phyloP scores from a whole-genome alignment of 2,797 vertebrate species.

The Eleutherodactylus coqui region DNA sequence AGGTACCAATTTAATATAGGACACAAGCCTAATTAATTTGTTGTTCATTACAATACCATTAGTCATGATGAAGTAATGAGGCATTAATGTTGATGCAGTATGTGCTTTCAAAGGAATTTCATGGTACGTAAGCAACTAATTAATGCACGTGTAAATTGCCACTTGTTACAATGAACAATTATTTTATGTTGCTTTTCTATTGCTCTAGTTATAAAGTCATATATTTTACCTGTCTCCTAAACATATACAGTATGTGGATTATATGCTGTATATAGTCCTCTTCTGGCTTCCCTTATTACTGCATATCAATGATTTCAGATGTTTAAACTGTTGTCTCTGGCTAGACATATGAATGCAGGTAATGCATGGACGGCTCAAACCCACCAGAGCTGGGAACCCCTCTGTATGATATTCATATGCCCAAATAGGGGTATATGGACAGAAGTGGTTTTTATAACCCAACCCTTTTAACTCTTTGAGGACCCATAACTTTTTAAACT shows the following conservation, averaged over 20 bases:
- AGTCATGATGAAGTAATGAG: conserved; percentile 64
- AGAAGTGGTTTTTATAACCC: too few relatives aligned
- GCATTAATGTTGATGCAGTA: conserved; percentile 61
- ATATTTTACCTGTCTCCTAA: background rate
- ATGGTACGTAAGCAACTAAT: conserved; percentile 61
- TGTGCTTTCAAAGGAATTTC: conserved; percentile 62
- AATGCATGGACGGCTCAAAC: too few relatives aligned
- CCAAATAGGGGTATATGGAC: too few relatives aligned
- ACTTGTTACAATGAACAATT: conserved; percentile 54
- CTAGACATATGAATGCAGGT: too few relatives aligned
- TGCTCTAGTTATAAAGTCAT: conserved; percentile 40
- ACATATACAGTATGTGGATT: background rate
- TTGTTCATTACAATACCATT: conserved; percentile 64
- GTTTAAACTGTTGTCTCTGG: too few relatives aligned
- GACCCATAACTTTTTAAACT: too few relatives aligned
- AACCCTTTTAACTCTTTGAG: too few relatives aligned
- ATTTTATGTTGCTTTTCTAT: conserved; percentile 53
- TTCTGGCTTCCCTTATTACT: background rate
- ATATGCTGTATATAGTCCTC: background rate
- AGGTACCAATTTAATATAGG: conserved; percentile 62
- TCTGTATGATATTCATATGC: too few relatives aligned
- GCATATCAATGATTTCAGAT: background rate
- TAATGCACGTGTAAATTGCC: conserved; percentile 58
- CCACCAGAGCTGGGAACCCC: too few relatives aligned
- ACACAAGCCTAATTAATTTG: conserved; percentile 63